Evolutionary conservation across 2,113 vertebrate genomes (phyloP), one percentile per base, ranked within the genome.

Genomic region (Ceyx cyanopectus): DNA sequence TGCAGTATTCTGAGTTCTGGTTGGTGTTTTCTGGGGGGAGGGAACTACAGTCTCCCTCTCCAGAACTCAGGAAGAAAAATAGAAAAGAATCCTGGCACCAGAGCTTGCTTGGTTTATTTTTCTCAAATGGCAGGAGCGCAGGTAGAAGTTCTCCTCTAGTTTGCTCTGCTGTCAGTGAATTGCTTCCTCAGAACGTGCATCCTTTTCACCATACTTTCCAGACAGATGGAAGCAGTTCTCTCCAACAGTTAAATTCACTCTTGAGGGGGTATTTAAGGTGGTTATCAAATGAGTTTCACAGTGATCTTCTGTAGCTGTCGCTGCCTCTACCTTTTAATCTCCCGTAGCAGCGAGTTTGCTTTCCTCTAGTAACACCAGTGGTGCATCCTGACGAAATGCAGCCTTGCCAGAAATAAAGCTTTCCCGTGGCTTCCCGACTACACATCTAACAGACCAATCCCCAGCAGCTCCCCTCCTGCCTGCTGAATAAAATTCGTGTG

Each of bases 71-170:
- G 40, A 75, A 50, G 5, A 45, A 73, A 57, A 74, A 26, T 84
- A 73, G 54, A 69, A 45, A 61, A 7, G 8, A 89, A 48, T 76
- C 30, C 54, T 43, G 32, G 34, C n/a, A 50, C 10, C 51, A 90
- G 61, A 53, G 75, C 54, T 72, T 48, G 51, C 32, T 51, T 79
- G 1, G 51, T 37, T 77, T 82, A 23, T 75, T 60, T 69, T 82
- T 81, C 75, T 79, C 53, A 56, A 57, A 85, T 54, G 62, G 22
- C 81, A 94, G 85, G 62, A 68, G 72, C 41, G 82, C 92, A 89
- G 83, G 76, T 58, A 23, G 48, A 95, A 96, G 92, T 97, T 97
- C 85, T 95, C 62, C 32, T 87, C 89, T 88, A 89, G 53, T 94
- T 96, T 89, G 75, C 22, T 34, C 68, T 87, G 95, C 84, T 48